Evolutionary conservation across 2,113 vertebrate species (phyloP).

Genomic region (Arenaria interpres): DNA sequence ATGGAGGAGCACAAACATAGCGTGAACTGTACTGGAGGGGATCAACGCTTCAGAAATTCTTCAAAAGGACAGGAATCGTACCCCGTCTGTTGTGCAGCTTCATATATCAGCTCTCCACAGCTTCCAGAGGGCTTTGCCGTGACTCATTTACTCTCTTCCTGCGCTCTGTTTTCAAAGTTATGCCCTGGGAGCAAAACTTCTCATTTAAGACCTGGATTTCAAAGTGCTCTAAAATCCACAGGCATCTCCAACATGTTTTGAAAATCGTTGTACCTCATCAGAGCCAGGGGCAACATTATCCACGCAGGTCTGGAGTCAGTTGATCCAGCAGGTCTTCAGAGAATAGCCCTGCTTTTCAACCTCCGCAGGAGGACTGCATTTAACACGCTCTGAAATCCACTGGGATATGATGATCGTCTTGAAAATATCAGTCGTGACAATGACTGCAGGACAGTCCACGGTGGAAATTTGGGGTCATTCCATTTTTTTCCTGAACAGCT

Average conservation of each 20-base stretch:
- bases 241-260: conserved; percentile 40
- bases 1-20: neutral
- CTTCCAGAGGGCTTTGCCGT: conserved; percentile 24
- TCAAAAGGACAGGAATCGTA: neutral
- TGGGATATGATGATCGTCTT: neutral
- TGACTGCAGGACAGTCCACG: neutral
- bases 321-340: conserved; percentile 5
- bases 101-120: neutral
- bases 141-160: conserved; percentile 50
- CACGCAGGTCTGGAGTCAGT: conserved; percentile 11
- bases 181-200: conserved; percentile 57
- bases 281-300: conserved; percentile 28
- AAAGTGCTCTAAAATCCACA: conserved; percentile 60
- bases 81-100: neutral
- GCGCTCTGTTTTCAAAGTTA: conserved; percentile 50
- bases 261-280: conserved; percentile 28
- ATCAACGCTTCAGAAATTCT: neutral
- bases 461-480: neutral
- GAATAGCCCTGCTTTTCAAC: neutral
- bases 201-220: conserved; percentile 51
- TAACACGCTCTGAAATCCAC: neutral
- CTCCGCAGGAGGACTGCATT: neutral
- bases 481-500: neutral
- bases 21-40: neutral
- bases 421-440: neutral